Conservation (phyloP, 2,888 invertebrate genomes). For the Sarcophaga variegata region DNA sequence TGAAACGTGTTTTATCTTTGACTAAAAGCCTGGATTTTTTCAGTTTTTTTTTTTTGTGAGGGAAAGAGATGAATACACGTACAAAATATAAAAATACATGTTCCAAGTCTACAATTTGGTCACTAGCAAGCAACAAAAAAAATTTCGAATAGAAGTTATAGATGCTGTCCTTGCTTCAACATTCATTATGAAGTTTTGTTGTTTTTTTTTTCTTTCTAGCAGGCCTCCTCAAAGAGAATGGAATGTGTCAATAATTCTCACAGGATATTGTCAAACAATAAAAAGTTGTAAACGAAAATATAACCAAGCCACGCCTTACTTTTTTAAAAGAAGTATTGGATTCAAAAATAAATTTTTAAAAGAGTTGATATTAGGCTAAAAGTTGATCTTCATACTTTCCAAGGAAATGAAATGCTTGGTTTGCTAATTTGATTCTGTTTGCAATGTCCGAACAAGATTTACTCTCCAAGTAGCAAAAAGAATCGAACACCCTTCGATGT, state of each 20-base stretch:
- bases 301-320: not conserved
- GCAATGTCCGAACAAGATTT: too few relatives aligned
- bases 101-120: slow-evolving; percentile 75
- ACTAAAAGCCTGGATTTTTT: slow-evolving; percentile 50
- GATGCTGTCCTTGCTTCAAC: not conserved
- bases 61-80: slow-evolving; percentile 10
- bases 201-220: slow-evolving; percentile 4
- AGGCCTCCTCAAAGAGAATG: slow-evolving; percentile 33
- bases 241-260: slow-evolving; percentile 53
- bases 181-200: slow-evolving; percentile 43
- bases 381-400: too few relatives aligned
- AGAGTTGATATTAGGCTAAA: too few relatives aligned
- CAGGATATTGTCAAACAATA: slow-evolving; percentile 27
- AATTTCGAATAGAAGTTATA: not conserved
- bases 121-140: not conserved
- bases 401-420: too few relatives aligned
- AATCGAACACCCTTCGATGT: too few relatives aligned
- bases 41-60: not conserved
- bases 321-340: too few relatives aligned
- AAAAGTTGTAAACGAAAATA: not conserved
- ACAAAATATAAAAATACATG: slow-evolving; percentile 80
- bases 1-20: slow-evolving; percentile 78
- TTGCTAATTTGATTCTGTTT: too few relatives aligned
- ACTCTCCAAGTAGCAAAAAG: too few relatives aligned
- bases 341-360: too few relatives aligned